A percentile compares a stretch with the other conserved stretches of the same genome.
Conservation (phyloP, 2,797 vertebrate species). For the Cuniculus paca region DNA sequence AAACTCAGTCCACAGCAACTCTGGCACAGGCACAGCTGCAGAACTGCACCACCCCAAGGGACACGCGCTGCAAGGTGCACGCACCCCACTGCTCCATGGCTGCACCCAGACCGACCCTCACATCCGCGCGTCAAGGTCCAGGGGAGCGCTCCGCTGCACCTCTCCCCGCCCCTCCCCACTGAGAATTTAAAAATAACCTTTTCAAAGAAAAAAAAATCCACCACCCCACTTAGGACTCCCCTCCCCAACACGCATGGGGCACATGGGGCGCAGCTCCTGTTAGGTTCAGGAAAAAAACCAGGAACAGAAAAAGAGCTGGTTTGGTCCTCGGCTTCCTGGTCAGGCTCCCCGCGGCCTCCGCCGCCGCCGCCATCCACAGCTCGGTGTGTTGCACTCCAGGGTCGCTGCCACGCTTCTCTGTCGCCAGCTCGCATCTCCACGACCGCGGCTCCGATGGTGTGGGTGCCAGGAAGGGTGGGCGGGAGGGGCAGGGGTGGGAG, state of each 20-base stretch:
- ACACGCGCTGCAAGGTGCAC: background rate
- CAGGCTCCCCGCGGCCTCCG: conserved; percentile 76
- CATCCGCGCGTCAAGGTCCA: background rate
- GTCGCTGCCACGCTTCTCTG: conserved; percentile 74
- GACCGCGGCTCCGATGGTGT: conserved; percentile 75
- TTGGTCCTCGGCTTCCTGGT: conserved; percentile 84
- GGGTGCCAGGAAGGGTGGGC: conserved; percentile 71
- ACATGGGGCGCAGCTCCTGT: conserved; percentile 69
- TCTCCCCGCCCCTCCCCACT: conserved; percentile 62
- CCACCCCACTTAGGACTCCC: conserved; percentile 75
- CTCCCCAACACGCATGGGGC: conserved; percentile 69
- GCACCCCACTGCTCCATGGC: conserved; percentile 53
- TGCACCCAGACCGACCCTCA: background rate
- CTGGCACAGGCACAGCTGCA: background rate
- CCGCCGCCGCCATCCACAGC: conserved; percentile 80
- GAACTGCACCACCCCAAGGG: background rate
- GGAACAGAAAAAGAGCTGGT: conserved; percentile 85
- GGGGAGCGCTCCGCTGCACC: conserved; percentile 21
- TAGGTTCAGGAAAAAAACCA: conserved; percentile 83
- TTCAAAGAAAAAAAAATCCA: conserved; percentile 57
- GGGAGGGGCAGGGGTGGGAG: conserved; percentile 77
- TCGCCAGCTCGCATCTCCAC: conserved; percentile 76
- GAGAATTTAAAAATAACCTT: conserved; percentile 28
- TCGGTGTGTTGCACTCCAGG: conserved; percentile 57
- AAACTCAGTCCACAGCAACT: background rate